Base-by-base conservation (phyloP, 2,113 vertebrate genomes). In the Enhydra lutris region DNA sequence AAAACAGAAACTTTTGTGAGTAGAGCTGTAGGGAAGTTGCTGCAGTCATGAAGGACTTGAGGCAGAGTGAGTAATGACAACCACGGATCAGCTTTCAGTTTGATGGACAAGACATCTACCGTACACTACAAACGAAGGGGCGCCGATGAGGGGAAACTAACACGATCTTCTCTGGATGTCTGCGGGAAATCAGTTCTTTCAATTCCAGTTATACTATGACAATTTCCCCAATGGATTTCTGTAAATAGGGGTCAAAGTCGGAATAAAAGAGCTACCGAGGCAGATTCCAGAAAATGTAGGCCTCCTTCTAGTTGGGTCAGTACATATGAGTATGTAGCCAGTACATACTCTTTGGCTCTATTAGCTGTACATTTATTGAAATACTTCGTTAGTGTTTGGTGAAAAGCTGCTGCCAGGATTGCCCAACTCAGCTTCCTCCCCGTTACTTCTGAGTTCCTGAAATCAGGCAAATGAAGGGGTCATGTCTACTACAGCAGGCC, bases 371-470 rank as follows among this genome's bases (percentile, higher is more conserved):
- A 34, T 36, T 42, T 74, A 55, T 23, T 45, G 4, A 65, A 82
- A 87, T 52, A 42, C 0, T 89, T 36, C 0, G 2, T 3, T 39
- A 4, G 0, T 31, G 1, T 76, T 47, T 63, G 21, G 29, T 45
- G 52, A 69, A 45, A 69, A 36, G 6, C 13, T 73, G 9, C 8
- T 42, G 4, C 36, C 10, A 42, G 3, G 10, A 14, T 11, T 47
- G 34, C 2, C 1, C 1, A 39, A 17, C 15, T 55, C 24, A 36
- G 17, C 13, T 59, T 57, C 17, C 23, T 42, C 6, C n/a, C 21
- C 3, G 4, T 23, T 39, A 7, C 2, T 20, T 85, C 17, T 42
- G 20, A 55, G 7, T 89, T 36, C 78, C 26, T 26, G 13, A 89
- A 47, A 69, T 63, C n/a, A 74, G 31, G 11, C 18, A 59, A 31